Base-by-base conservation (phyloP, 2,888 invertebrate genomes). In the Drosophila fulvimacula region DNA sequence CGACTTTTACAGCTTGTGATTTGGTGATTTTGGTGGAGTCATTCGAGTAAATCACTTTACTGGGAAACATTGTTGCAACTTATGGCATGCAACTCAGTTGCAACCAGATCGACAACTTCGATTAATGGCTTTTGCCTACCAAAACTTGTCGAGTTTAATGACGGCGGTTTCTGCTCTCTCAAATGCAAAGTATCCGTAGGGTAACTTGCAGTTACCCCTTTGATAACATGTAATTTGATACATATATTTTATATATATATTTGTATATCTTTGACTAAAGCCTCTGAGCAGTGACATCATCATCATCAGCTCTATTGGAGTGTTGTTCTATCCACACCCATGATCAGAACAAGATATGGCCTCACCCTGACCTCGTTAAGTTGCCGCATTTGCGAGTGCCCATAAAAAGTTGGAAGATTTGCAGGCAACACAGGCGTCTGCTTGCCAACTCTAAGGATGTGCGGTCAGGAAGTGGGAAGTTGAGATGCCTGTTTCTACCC, bases 311-410 rank as follows among this genome's bases (percentile, higher is more conserved):
- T 36, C 36, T 6, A 32, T 30, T 24, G 10, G 34, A 41, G 32
- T 49, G 42, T 30, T 13, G 59, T 15, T 36, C 24, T 39, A 21
- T 59, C 52, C 46, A 42, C 64, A 32, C 49, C 49, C 38, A 66
- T 58, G 66, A 87, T 84, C 85, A 66, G 51, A 66, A 11, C 64
- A 34, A 68, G 80, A 59, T 68, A 61, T 70, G 44, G 65, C 61
- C 68, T 88, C 60, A 82, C 81, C 88, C 85, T 82, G 81, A 88
- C 81, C 81, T 82, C 88, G 65, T 82, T 82, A 53, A 48, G 32
- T 70, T 72, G 82, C 85, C 79, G 69, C 88, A 83, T 70, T 73
- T 78, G 79, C 88, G 72, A 85, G 85, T 81, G 82, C 61, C 69
- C 65, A 69, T 72, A 87, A 73, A 82, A 84, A 74, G 61, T 77